Evolutionary conservation across 2,888 invertebrate genomes (phyloP), one percentile per base, ranked within the genome.

Genomic region (Camptogramma bilineatum): DNA sequence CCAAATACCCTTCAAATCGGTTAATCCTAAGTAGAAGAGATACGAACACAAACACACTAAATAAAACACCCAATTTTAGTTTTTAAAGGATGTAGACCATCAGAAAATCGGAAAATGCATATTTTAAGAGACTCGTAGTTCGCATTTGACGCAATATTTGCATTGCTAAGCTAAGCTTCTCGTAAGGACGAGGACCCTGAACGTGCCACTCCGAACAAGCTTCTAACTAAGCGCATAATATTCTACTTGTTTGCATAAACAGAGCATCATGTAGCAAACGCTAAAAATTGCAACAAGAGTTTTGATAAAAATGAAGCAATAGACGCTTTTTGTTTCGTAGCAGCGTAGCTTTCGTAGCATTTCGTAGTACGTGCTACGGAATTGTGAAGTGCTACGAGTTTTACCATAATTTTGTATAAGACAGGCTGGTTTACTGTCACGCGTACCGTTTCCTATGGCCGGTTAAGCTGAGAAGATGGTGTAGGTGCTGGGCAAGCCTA

Each of bases 111-210:
- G n/a, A n/a, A n/a, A n/a, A n/a, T 4, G 21, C 21, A 3, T 3
- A 3, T 21, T 21, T 21, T 21, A 21, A 2, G 21, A 3, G 21
- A 4, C 21, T 2, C 21, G 21, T n/a, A n/a, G n/a, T n/a, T 3
- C 21, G 2, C 4, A 21, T 28, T 28, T 17, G 48, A 7, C 28
- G 47, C 42, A 55, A 3, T 5, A 55, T 62, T 55, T 62, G 55
- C 62, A 62, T 16, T 34, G 34, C 55, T 62, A 62, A 62, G 34
- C 34, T 46, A 62, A 62, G 34, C 34, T 46, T 16, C 47, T 52
- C 58, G 24, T 34, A 39, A n/a, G n/a, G n/a, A n/a, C n/a, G n/a
- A n/a, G 18, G 52, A 56, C 62, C 55, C 17, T 28, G 42, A 21
- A 55, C 31, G 55, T 56, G 46, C 46, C 53, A 48, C 61, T 56